phyloP scores from a whole-genome alignment of 1,140 invertebrate genomes.

The Drosophila kohkoa region DNA sequence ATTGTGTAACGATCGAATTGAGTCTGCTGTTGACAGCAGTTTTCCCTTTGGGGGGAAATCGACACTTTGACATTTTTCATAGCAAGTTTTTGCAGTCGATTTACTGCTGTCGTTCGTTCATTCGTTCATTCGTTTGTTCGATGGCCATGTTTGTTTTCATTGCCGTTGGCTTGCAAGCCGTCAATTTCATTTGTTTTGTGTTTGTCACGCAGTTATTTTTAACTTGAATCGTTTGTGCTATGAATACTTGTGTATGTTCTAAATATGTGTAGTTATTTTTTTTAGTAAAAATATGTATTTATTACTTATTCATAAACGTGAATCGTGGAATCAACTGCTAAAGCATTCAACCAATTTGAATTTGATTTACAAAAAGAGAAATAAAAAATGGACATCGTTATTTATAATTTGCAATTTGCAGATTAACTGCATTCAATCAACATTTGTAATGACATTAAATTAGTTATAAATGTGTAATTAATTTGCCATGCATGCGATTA shows the following conservation, averaged over 20 bases:
- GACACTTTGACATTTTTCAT: slow-evolving; percentile 3
- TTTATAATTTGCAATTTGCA: slow-evolving; percentile 4
- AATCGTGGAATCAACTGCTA: too few relatives aligned
- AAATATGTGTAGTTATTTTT: neutral
- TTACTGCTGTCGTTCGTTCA: neutral
- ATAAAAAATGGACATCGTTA: neutral
- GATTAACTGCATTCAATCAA: slow-evolving; percentile 4
- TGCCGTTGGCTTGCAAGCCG: neutral
- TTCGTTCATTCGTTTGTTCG: too few relatives aligned
- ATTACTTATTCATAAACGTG: too few relatives aligned
- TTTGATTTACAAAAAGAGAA: neutral
- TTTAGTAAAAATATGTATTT: too few relatives aligned
- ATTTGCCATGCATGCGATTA: slow-evolving; percentile 12
- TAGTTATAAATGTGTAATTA: slow-evolving; percentile 23
- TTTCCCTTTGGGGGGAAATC: neutral
- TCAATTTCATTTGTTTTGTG: neutral
- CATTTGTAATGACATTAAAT: neutral
- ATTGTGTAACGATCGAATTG: slow-evolving; percentile 1
- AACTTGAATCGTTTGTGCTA: neutral
- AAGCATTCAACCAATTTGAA: neutral
- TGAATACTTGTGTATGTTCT: neutral
- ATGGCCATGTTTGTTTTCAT: neutral
- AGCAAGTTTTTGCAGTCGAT: neutral
- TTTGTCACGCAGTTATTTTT: neutral
- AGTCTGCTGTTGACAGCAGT: neutral